A percentile compares a stretch with the other conserved stretches of the same genome.
phyloP scores from a whole-genome alignment of 2,113 vertebrate genomes.

The Pseudorectes ferrugineus region DNA sequence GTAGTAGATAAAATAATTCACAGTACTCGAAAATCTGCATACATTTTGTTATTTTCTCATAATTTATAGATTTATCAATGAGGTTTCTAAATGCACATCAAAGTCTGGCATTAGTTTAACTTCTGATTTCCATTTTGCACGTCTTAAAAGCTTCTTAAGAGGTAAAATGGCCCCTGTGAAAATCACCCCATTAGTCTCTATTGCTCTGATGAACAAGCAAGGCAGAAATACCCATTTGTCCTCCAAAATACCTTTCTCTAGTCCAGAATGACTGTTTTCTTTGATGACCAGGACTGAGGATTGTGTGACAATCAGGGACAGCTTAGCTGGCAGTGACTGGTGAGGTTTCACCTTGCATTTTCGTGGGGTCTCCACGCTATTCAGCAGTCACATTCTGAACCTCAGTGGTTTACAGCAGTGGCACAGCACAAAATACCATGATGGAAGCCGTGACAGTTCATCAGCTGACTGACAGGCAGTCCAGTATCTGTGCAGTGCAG shows the following conservation, averaged over 20 bases:
- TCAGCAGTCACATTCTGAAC: background rate
- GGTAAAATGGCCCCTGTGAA: background rate
- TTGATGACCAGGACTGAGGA: background rate
- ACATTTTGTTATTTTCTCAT: background rate
- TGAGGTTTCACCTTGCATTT: background rate
- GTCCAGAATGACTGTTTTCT: background rate
- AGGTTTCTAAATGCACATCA: background rate
- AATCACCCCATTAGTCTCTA: background rate
- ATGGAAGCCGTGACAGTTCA: background rate
- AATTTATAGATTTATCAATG: slow-evolving; percentile 19
- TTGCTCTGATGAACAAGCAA: background rate
- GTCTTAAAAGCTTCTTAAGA: background rate
- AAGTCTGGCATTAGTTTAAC: background rate
- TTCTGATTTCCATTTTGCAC: background rate
- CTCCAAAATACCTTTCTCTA: background rate
- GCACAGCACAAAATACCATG: background rate
- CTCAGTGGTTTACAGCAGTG: background rate
- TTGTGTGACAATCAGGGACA: background rate
- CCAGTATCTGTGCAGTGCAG: slow-evolving; percentile 51
- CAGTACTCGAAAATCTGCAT: background rate
- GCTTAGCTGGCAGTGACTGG: background rate
- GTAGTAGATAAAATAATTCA: background rate
- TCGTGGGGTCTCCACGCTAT: background rate
- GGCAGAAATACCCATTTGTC: background rate
- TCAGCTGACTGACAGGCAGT: slow-evolving; percentile 22